These are phyloP conservation scores for Neoniphon sammara DNA, from an alignment of 2,797 vertebrate species.

Conservation along the genomic window DNA sequence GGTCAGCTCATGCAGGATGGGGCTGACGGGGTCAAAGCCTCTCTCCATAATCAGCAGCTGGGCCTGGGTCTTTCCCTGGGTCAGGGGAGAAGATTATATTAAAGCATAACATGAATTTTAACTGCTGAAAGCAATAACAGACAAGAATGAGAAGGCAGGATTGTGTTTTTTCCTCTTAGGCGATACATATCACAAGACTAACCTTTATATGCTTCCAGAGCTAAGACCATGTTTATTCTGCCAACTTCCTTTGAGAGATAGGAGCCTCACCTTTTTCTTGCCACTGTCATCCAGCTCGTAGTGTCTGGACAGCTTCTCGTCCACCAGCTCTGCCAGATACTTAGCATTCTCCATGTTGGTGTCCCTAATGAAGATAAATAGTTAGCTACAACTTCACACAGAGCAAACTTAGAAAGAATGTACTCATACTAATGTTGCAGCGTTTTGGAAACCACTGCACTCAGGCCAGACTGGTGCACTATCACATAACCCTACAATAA, in stretches of 20 bases:
- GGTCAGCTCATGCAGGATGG: slow-evolving; percentile 96
- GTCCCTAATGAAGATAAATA: slow-evolving; percentile 79
- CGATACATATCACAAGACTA: no score
- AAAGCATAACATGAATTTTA: no score
- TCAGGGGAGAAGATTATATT: neutral
- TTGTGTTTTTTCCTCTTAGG: no score
- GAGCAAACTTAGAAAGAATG: neutral
- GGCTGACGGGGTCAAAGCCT: slow-evolving; percentile 94
- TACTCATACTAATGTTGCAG: no score
- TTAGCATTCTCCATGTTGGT: slow-evolving; percentile 85
- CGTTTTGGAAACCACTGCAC: no score
- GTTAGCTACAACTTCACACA: neutral
- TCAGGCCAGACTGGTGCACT: no score
- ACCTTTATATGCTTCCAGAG: slow-evolving; percentile 5
- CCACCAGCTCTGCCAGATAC: slow-evolving; percentile 90
- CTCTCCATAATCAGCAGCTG: slow-evolving; percentile 95
- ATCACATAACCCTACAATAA: no score
- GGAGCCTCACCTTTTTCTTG: slow-evolving; percentile 89
- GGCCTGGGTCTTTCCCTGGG: slow-evolving; percentile 92
- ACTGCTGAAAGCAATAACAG: neutral
- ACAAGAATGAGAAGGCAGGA: slow-evolving; percentile 4
- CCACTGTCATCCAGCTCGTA: slow-evolving; percentile 88
- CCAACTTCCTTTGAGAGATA: slow-evolving; percentile 36
- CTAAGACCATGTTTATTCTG: slow-evolving; percentile 39
- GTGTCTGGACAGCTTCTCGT: slow-evolving; percentile 87